Evolutionary conservation across 2,888 invertebrate species (phyloP).

Genomic region (Rhabditoides inermis): DNA sequence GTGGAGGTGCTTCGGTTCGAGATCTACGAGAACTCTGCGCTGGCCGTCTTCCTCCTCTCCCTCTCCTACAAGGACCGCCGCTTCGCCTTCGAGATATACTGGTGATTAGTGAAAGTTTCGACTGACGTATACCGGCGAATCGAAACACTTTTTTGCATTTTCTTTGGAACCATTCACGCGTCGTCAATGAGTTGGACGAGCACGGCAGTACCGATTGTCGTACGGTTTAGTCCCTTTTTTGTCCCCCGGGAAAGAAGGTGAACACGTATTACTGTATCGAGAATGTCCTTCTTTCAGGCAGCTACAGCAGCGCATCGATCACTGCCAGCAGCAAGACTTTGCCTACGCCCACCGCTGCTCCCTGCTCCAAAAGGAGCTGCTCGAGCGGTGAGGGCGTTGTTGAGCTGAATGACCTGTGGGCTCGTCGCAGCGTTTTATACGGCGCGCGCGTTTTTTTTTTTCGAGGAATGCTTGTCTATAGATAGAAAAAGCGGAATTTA

Average conservation of each 20-base stretch:
- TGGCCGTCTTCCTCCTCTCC: slow-evolving; percentile 73
- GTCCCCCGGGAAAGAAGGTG: background rate
- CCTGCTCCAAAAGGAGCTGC: slow-evolving; percentile 75
- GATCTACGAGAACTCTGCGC: slow-evolving; percentile 77
- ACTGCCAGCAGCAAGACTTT: slow-evolving; percentile 24
- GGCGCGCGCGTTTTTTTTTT: too few relatives aligned
- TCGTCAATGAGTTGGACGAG: too few relatives aligned
- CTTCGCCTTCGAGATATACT: slow-evolving; percentile 87
- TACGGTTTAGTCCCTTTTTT: too few relatives aligned
- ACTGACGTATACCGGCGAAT: too few relatives aligned
- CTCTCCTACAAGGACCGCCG: slow-evolving; percentile 76
- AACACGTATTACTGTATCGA: background rate
- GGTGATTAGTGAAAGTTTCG: slow-evolving; percentile 58
- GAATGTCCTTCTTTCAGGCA: slow-evolving; percentile 49
- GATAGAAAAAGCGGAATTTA: too few relatives aligned
- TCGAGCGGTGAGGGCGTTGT: slow-evolving; percentile 59
- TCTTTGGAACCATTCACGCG: too few relatives aligned
- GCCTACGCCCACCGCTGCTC: slow-evolving; percentile 65
- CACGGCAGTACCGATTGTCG: too few relatives aligned
- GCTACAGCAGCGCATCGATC: slow-evolving; percentile 56
- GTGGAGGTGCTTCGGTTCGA: slow-evolving; percentile 63
- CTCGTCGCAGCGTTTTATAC: too few relatives aligned
- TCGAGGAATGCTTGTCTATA: too few relatives aligned
- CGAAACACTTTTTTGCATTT: too few relatives aligned
- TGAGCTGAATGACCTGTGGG: too few relatives aligned